Conservation (phyloP, 2,888 invertebrate genomes). For the Tridacna gigas region DNA sequence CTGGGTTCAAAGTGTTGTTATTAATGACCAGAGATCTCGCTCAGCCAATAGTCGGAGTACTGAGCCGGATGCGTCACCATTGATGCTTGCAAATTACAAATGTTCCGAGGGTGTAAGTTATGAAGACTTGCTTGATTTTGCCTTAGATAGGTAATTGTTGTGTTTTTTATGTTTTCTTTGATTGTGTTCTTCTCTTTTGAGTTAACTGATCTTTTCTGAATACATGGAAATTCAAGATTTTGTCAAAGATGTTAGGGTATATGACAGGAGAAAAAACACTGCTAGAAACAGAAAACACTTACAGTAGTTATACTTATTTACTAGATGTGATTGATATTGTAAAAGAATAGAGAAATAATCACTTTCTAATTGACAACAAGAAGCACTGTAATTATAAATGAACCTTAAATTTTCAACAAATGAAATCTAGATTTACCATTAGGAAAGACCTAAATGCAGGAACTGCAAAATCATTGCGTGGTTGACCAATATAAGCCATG, state of each 20-base stretch:
- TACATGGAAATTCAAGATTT: conserved; percentile 10
- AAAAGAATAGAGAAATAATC: too few species aligned
- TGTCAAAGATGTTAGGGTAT: background rate
- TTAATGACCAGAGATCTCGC: conserved; percentile 66
- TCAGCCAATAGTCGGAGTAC: conserved; percentile 82
- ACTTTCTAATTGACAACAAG: too few species aligned
- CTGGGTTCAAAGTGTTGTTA: conserved; percentile 78
- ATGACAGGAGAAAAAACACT: background rate
- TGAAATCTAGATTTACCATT: too few species aligned
- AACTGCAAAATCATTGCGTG: too few species aligned
- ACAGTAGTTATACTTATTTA: background rate
- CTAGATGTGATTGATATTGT: background rate
- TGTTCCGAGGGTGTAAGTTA: conserved; percentile 92
- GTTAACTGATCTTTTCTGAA: background rate
- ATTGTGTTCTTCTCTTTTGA: conserved; percentile 42
- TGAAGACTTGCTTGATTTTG: conserved; percentile 95
- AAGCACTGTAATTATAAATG: too few species aligned
- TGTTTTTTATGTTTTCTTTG: conserved; percentile 58
- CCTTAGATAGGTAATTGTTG: conserved; percentile 88
- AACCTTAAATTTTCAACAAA: too few species aligned
- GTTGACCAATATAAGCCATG: too few species aligned
- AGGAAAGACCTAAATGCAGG: too few species aligned
- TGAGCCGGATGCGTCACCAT: conserved; percentile 84
- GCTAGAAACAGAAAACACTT: too few species aligned
- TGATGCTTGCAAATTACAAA: conserved; percentile 84